Evolutionary conservation across 2,113 vertebrate species (phyloP).

Genomic region (Salvelinus sp.): DNA sequence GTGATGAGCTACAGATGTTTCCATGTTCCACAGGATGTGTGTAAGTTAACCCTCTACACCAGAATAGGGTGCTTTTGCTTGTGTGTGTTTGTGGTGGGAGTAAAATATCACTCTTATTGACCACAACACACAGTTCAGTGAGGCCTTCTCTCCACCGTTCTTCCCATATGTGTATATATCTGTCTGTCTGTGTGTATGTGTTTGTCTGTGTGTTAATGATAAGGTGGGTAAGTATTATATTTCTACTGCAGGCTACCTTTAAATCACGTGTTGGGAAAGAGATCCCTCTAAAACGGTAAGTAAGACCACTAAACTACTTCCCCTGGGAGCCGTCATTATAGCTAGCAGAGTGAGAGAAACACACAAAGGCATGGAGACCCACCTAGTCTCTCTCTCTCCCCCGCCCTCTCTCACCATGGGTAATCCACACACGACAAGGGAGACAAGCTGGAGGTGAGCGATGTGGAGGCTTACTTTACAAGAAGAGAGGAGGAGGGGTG

Average conservation of each 20-base stretch:
- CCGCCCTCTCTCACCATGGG: not conserved
- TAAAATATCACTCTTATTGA: too few species aligned
- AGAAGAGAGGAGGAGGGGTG: constrained; percentile 5
- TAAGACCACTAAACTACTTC: constrained; percentile 42
- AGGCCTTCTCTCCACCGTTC: constrained; percentile 26
- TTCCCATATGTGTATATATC: constrained; percentile 23
- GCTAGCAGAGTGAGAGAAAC: not conserved
- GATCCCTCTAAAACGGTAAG: constrained; percentile 39
- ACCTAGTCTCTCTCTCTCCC: not conserved
- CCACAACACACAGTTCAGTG: too few species aligned
- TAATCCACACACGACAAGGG: not conserved
- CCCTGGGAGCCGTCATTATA: constrained; percentile 32
- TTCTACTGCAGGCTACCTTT: constrained; percentile 23
- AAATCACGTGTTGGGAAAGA: constrained; percentile 27
- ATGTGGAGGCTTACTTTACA: constrained; percentile 24
- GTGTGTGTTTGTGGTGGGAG: not conserved
- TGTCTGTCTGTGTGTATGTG: not conserved
- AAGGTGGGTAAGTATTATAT: constrained; percentile 23
- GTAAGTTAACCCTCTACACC: not conserved
- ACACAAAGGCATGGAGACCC: constrained; percentile 4
- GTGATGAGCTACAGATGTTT: not conserved
- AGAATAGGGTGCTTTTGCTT: not conserved
- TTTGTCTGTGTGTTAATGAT: not conserved
- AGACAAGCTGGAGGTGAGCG: constrained; percentile 16
- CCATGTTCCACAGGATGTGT: not conserved